These are phyloP conservation scores for Psittacara wagleri DNA, from an alignment of 2,113 vertebrate genomes.

Conservation along the genomic window DNA sequence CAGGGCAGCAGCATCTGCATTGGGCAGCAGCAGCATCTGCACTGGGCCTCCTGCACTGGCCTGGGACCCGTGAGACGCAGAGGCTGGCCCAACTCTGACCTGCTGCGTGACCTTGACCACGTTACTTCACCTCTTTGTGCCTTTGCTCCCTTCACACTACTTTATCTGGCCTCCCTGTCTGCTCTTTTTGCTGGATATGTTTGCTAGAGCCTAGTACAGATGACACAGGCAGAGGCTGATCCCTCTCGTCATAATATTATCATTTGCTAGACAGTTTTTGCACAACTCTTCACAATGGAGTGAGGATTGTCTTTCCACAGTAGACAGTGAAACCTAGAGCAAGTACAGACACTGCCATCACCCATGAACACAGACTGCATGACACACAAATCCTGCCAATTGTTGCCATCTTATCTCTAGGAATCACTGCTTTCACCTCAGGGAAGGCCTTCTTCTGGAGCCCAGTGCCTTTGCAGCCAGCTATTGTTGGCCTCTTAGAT, in stretches of 20 bases:
- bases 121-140: background rate
- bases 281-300: background rate
- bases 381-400: background rate
- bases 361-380: background rate
- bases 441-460: background rate
- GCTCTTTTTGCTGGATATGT: background rate
- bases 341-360: background rate
- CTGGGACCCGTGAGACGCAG: accelerated
- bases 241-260: background rate
- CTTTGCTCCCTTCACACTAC: background rate
- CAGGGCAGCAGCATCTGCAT: background rate
- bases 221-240: background rate
- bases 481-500: background rate
- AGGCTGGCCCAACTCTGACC: background rate
- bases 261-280: background rate
- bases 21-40: background rate
- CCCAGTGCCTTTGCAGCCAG: background rate
- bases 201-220: background rate
- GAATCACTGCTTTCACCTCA: background rate
- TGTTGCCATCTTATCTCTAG: background rate
- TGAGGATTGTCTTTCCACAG: background rate
- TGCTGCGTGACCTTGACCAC: background rate
- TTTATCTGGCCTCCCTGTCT: background rate
- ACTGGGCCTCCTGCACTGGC: background rate
- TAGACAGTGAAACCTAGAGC: background rate